phyloP scores from a whole-genome alignment of 2,888 invertebrate species.

The Bombyx huttoni region DNA sequence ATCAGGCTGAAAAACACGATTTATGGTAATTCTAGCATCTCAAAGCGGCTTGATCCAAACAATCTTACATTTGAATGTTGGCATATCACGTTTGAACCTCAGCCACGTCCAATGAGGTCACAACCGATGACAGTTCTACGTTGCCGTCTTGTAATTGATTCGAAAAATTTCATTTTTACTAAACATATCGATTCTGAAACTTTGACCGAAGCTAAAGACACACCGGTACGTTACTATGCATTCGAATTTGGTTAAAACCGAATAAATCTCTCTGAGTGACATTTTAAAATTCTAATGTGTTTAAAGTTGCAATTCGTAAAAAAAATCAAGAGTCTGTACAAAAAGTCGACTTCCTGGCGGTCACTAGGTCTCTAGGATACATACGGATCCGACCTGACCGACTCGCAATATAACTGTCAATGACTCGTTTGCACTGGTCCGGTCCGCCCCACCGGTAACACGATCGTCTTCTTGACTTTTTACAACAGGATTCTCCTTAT shows the following conservation, averaged over 20 bases:
- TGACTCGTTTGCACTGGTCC: background rate
- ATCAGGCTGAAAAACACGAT: background rate
- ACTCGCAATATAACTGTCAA: background rate
- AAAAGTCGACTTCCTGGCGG: background rate
- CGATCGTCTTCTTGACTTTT: slow-evolving; percentile 1
- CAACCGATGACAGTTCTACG: slow-evolving; percentile 17
- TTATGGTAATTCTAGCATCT: slow-evolving; percentile 5
- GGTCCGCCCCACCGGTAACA: slow-evolving; percentile 1
- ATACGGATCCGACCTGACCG: background rate
- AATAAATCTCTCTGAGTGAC: too few relatives aligned
- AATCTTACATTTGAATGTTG: slow-evolving; percentile 14
- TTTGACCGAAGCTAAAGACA: too few relatives aligned
- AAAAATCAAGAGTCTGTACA: too few relatives aligned
- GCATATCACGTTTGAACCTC: slow-evolving; percentile 46
- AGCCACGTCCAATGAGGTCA: slow-evolving; percentile 31
- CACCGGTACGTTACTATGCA: background rate
- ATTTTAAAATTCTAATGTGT: too few relatives aligned
- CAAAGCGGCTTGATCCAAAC: background rate
- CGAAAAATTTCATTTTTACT: background rate
- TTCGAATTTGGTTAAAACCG: background rate
- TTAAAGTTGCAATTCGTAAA: too few relatives aligned
- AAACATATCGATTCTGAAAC: too few relatives aligned
- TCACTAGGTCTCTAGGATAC: background rate
- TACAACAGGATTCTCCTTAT: background rate
- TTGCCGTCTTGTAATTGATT: background rate